Evolutionary conservation across 2,797 vertebrate species (phyloP).

Genomic region (Sphenodon punctatus): DNA sequence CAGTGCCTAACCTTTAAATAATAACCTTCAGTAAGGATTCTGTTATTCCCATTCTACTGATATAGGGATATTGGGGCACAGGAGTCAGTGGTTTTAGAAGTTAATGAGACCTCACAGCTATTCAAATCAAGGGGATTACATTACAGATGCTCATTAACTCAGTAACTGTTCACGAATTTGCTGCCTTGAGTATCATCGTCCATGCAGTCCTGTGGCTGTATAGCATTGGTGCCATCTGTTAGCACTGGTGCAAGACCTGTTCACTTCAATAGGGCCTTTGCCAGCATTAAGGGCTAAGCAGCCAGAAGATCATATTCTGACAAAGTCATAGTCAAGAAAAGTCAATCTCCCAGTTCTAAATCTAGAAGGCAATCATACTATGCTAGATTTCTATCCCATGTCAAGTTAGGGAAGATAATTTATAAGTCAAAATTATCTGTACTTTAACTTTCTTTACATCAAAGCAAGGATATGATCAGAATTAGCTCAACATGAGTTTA

Average conservation of each 20-base stretch:
- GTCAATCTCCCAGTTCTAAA: neutral
- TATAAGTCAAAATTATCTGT: neutral
- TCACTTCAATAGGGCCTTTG: no score
- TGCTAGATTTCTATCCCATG: neutral
- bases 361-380: neutral
- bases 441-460: neutral
- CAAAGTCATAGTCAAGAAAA: no score
- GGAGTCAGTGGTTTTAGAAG: no score
- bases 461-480: neutral
- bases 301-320: no score
- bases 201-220: no score
- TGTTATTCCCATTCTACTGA: accelerated
- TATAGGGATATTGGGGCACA: neutral
- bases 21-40: neutral
- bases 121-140: no score
- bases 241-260: no score
- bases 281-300: no score
- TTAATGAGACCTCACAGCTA: no score
- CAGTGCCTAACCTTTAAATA: neutral
- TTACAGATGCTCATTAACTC: neutral
- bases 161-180: no score
- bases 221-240: no score
- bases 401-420: neutral
- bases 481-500: neutral
- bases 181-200: no score